Base-by-base conservation (phyloP, 2,888 invertebrate genomes). In the Rhamnusium bicolor region DNA sequence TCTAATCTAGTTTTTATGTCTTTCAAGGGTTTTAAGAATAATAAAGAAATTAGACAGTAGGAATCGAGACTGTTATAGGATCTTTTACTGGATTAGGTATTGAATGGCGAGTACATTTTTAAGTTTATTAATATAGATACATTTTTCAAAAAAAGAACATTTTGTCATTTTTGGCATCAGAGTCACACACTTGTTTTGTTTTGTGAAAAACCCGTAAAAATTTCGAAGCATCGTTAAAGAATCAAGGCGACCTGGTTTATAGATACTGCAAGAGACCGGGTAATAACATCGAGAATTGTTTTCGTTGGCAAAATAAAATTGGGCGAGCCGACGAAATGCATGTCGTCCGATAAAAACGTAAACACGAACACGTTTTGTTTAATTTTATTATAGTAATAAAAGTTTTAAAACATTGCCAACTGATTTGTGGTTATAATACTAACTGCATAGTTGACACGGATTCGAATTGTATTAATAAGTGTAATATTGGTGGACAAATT, bases 391-490 rank as follows among this genome's bases (percentile, higher is more conserved):
- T 16, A 5, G 3, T 10, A 60, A 4, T 40, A 40, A 60, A 60
- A 60, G 60, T 40, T 60, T 40, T 5, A 32, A 60, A 60, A 60
- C 60, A 60, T 60, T 60, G 60, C 60, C 60, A 10, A 16, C 67
- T 3, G 5, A 71, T 67, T 60, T 58, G 40, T 14, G 71, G 71
- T 54, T 71, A 65, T 19, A 29, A 66, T 29, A 71, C 71, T 51
- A 54, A 53, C 24, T 71, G 63, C 24, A 40, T 71, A 10, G 53
- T 71, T 46, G 66, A 67, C 24, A 70, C 70, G 3, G 63, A 54
- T 10, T 62, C 70, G 8, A 63, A 63, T 29, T 70, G 63, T 54
- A 53, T 70, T 70, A 60, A 70, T 71, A 56, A 49, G 54, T 67
- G 66, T 67, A 29, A 40, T 21, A 27, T 67, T 71, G 46, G 71